Base-by-base conservation (phyloP, 2,888 invertebrate genomes). In the Lasioglossum malachurum region DNA sequence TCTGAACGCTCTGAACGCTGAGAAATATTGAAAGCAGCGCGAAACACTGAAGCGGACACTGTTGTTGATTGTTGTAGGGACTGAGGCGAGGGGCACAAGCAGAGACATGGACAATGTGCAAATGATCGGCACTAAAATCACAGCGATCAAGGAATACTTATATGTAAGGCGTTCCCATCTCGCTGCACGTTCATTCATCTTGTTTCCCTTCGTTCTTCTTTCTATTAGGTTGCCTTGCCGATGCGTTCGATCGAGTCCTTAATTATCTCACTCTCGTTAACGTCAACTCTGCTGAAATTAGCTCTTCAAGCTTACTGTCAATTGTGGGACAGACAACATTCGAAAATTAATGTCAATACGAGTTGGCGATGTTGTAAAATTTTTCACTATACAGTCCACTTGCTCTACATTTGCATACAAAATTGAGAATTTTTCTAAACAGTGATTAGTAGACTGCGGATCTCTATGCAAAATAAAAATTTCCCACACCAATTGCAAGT, bases 51-150 rank as follows among this genome's bases (percentile, higher is more conserved):
- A 94, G 93, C 92, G 93, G 93, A 94, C 93, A 91, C 90, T 94
- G 90, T 95, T 94, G 91, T 95, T 95, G 94, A 94, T 87, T 95
- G 95, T 95, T 95, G 94, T 95, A 95, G 95, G 95, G 93, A 93
- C 94, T 93, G 94, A 92, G 94, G 91, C 94, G 93, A 93, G 94
- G 94, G 94, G 92, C 93, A 94, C 93, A 92, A 91, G 93, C 93
- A 93, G 94, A 95, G 94, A 94, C 95, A 95, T 95, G 95, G 95
- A 95, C 95, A 95, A 95, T 95, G 95, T 95, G 93, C 95, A 95
- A 95, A 94, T 95, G 95, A 94, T 95, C 94, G 94, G 95, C 94
- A 95, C 95, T 94, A 95, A 95, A 94, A 94, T 95, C 93, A 94
- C 95, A 93, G 95, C 95, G 93, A 95, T 95, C 95, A 95, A 95